Evolutionary conservation across 2,797 vertebrate genomes (phyloP).

Genomic region (Coccyzus lansbergi): DNA sequence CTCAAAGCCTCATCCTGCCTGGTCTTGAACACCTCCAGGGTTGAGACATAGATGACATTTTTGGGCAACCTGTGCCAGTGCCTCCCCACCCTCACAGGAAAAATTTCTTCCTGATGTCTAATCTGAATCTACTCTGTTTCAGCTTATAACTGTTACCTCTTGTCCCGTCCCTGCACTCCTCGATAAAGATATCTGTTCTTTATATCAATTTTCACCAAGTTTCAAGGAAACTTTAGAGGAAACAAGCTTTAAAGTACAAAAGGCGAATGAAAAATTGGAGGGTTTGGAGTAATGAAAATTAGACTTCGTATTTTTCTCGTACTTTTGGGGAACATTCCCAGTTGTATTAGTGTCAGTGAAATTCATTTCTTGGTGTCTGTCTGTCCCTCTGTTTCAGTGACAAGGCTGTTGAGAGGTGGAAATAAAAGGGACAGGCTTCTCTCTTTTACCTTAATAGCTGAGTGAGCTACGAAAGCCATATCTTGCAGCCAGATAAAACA

Average conservation of each 20-base stretch:
- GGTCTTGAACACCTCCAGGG: too few relatives aligned
- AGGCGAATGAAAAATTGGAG: neutral
- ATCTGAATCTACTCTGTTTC: too few relatives aligned
- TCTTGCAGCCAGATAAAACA: neutral
- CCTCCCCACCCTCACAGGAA: too few relatives aligned
- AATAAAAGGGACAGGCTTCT: neutral
- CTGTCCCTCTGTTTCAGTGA: neutral
- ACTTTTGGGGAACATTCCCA: neutral
- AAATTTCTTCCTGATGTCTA: too few relatives aligned
- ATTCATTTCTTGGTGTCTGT: neutral
- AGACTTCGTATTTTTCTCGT: neutral
- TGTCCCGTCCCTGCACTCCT: too few relatives aligned
- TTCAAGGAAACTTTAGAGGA: neutral
- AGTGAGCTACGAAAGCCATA: neutral
- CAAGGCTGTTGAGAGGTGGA: neutral
- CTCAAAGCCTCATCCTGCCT: too few relatives aligned
- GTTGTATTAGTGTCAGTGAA: neutral
- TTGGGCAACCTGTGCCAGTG: too few relatives aligned
- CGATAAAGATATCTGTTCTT: fast-evolving
- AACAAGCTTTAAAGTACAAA: neutral
- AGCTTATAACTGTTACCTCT: too few relatives aligned
- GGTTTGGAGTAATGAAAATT: fast-evolving
- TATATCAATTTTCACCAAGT: neutral
- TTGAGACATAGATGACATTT: too few relatives aligned
- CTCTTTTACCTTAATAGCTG: neutral